Evolutionary conservation across 2,113 vertebrate genomes (phyloP).

Genomic region (Amphilophus citrinellus): DNA sequence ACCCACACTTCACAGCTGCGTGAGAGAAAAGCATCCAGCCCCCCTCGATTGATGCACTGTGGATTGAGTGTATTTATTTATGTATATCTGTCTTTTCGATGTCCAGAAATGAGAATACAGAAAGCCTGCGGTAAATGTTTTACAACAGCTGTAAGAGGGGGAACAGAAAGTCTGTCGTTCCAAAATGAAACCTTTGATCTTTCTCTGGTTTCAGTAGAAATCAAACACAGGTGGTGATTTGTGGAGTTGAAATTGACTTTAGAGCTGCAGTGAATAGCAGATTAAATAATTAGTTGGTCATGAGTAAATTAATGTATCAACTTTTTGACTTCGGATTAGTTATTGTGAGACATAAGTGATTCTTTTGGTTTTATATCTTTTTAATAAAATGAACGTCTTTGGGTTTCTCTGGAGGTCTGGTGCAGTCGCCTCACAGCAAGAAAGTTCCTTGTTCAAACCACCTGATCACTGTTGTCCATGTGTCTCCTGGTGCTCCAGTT

Average conservation of each 20-base stretch:
- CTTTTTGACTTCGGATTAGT: background rate
- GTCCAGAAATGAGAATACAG: conserved; percentile 1
- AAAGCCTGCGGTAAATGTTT: background rate
- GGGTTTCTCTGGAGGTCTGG: background rate
- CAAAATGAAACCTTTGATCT: background rate
- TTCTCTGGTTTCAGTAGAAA: background rate
- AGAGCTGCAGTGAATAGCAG: background rate
- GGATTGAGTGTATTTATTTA: background rate
- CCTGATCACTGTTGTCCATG: too few relatives aligned
- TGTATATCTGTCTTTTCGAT: background rate
- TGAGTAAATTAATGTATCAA: background rate
- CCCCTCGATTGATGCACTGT: background rate
- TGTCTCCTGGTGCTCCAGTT: background rate
- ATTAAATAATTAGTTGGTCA: background rate
- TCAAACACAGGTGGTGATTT: background rate
- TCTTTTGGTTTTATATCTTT: too few relatives aligned
- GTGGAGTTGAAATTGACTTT: background rate
- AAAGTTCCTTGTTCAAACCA: background rate
- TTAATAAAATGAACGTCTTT: background rate
- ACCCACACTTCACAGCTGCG: background rate
- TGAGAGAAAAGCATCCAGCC: background rate
- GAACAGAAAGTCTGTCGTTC: background rate
- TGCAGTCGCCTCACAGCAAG: background rate
- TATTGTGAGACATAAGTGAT: too few relatives aligned
- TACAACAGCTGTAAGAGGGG: background rate